A percentile compares a stretch with the other conserved stretches of the same genome.
Evolutionary conservation across 2,888 invertebrate genomes (phyloP).

Genomic region (Hypselothyrea guttata): DNA sequence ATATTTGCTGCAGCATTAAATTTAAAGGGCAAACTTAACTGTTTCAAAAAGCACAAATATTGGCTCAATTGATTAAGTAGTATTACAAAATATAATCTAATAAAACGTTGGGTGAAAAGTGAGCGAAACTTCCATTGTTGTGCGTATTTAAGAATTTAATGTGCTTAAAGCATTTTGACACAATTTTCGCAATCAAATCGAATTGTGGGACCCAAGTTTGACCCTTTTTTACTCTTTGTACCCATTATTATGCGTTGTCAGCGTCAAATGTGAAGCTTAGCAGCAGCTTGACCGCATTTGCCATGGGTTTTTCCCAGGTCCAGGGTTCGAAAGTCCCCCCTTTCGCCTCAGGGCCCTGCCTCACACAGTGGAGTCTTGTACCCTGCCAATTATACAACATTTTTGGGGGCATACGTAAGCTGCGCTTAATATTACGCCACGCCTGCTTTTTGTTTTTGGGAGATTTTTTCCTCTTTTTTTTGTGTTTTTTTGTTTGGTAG

Average conservation of each 20-base stretch:
- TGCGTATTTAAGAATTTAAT: constrained; percentile 37
- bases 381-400: constrained; percentile 52
- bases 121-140: not conserved
- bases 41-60: constrained; percentile 5
- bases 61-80: not conserved
- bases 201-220: constrained; percentile 35
- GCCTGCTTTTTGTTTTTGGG: constrained; percentile 8
- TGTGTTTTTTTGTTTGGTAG: constrained; percentile 21
- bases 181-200: constrained; percentile 51
- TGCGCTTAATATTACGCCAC: constrained; percentile 42
- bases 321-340: too few species aligned
- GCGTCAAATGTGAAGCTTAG: constrained; percentile 44
- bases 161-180: constrained; percentile 57
- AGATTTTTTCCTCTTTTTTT: constrained; percentile 1
- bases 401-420: constrained; percentile 43
- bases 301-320: not conserved
- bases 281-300: constrained; percentile 53
- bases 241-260: constrained; percentile 22
- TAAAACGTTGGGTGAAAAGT: not conserved
- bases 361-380: constrained; percentile 5
- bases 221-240: constrained; percentile 42
- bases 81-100: not conserved
- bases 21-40: not conserved
- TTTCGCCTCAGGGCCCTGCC: constrained; percentile 5
- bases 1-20: constrained; percentile 13